Percentiles rank a stretch among this genome's conserved stretches.
Evolutionary conservation across 2,113 vertebrate genomes (phyloP).

Genomic region (Strix aluco): DNA sequence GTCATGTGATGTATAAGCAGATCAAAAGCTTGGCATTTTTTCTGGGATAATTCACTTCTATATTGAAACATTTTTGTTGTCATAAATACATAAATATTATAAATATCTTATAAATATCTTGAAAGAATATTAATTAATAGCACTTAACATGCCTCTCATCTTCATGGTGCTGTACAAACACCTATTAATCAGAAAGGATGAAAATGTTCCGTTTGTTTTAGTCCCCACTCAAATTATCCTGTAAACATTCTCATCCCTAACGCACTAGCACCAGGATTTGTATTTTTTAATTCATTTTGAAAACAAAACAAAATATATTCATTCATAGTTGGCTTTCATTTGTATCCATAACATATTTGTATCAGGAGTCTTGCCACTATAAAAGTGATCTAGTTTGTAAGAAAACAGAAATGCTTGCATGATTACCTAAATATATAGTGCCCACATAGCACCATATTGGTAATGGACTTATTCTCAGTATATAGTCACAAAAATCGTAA

Average conservation of each 20-base stretch:
- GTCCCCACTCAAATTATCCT: neutral
- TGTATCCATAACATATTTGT: neutral
- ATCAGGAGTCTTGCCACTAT: neutral
- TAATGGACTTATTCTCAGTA: neutral
- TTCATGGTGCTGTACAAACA: neutral
- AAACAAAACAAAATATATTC: neutral
- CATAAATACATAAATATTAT: constrained; percentile 69
- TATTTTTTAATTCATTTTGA: neutral
- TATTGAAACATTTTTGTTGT: constrained; percentile 72
- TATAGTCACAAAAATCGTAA: neutral
- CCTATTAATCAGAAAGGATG: constrained; percentile 30
- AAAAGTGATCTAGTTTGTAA: neutral
- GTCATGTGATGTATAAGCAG: constrained; percentile 72
- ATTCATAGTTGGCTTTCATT: neutral
- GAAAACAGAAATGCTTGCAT: neutral
- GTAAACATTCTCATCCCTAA: constrained; percentile 13
- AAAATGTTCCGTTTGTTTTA: constrained; percentile 36
- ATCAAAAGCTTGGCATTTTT: constrained; percentile 79
- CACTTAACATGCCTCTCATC: constrained; percentile 40
- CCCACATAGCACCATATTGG: neutral
- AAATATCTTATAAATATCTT: constrained; percentile 25
- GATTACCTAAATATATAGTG: neutral
- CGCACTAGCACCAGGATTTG: neutral
- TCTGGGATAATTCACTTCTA: constrained; percentile 68
- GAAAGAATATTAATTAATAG: constrained; percentile 48